phyloP scores from a whole-genome alignment of 2,888 invertebrate species.

The Polylopha cassiicola region DNA sequence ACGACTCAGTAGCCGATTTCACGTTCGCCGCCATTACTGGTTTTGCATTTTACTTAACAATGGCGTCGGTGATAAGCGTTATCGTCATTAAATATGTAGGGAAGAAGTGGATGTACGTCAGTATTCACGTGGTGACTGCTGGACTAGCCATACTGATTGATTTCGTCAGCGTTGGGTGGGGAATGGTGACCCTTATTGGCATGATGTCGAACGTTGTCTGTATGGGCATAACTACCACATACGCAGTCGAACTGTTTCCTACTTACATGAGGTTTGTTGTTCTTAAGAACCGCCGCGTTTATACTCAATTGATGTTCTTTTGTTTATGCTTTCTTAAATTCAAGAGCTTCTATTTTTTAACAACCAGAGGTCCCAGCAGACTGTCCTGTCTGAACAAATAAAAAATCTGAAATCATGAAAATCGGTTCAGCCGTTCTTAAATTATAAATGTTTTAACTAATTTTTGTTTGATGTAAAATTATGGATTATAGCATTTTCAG shows the following conservation, averaged over 20 bases:
- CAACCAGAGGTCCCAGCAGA: too few relatives aligned
- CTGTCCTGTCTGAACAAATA: too few relatives aligned
- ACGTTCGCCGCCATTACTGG: slow-evolving; percentile 7
- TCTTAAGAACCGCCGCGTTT: too few relatives aligned
- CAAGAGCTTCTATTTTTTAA: too few relatives aligned
- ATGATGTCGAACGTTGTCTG: slow-evolving; percentile 17
- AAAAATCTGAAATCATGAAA: too few relatives aligned
- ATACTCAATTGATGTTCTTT: too few relatives aligned
- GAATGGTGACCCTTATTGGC: slow-evolving; percentile 8
- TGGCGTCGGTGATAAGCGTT: slow-evolving; percentile 5
- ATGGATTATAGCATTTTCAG: too few relatives aligned
- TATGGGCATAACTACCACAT: slow-evolving; percentile 20
- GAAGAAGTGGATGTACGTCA: slow-evolving; percentile 21
- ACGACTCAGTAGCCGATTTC: slow-evolving; percentile 16
- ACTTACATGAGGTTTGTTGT: slow-evolving; percentile 24
- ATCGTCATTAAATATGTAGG: slow-evolving; percentile 13
- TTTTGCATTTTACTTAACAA: slow-evolving; percentile 7
- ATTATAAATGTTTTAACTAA: too few relatives aligned
- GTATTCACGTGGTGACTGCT: slow-evolving; percentile 8
- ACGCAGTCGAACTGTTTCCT: slow-evolving; percentile 22
- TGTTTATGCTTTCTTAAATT: too few relatives aligned
- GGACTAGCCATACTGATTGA: slow-evolving; percentile 4
- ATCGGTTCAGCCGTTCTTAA: too few relatives aligned
- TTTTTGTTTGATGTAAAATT: too few relatives aligned
- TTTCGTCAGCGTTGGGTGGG: slow-evolving; percentile 7